Evolutionary conservation across 2,888 invertebrate species (phyloP).

Genomic region (Noctua fimbriata): DNA sequence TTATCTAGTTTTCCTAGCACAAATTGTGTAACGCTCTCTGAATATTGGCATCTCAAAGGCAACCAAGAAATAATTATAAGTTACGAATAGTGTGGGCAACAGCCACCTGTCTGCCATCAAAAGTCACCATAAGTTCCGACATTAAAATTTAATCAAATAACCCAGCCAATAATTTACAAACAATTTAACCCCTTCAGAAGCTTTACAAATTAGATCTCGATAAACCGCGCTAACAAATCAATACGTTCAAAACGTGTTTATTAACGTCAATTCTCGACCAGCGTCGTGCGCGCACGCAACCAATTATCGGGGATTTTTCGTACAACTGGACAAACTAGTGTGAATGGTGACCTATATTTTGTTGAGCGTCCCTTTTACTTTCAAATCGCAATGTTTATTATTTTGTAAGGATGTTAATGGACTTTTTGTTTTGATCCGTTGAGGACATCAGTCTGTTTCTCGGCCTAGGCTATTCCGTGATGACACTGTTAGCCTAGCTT

Average conservation of each 20-base stretch:
- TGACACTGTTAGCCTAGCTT: not conserved
- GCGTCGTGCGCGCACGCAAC: slow-evolving; percentile 67
- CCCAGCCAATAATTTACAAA: slow-evolving; percentile 28
- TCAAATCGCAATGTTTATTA: slow-evolving; percentile 50
- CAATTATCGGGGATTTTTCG: slow-evolving; percentile 69
- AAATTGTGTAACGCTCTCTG: too few species aligned
- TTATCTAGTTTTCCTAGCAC: too few species aligned
- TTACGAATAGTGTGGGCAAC: too few species aligned
- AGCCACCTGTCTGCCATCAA: too few species aligned
- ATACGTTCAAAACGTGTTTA: slow-evolving; percentile 66
- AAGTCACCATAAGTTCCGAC: not conserved
- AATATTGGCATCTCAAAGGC: too few species aligned
- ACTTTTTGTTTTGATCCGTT: slow-evolving; percentile 7
- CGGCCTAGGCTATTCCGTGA: not conserved
- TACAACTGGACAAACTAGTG: slow-evolving; percentile 55
- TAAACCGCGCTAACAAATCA: slow-evolving; percentile 64
- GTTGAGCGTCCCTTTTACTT: slow-evolving; percentile 62
- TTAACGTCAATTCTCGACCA: slow-evolving; percentile 63
- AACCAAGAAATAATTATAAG: too few species aligned
- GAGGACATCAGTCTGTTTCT: not conserved
- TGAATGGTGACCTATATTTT: slow-evolving; percentile 56
- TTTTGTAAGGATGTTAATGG: slow-evolving; percentile 16
- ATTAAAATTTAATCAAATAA: slow-evolving; percentile 17
- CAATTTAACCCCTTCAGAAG: slow-evolving; percentile 55
- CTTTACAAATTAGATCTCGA: slow-evolving; percentile 60